Percentiles rank a stretch among this genome's conserved stretches.
Evolutionary conservation across 2,113 vertebrate species (phyloP).

Genomic region (Strix aluco): DNA sequence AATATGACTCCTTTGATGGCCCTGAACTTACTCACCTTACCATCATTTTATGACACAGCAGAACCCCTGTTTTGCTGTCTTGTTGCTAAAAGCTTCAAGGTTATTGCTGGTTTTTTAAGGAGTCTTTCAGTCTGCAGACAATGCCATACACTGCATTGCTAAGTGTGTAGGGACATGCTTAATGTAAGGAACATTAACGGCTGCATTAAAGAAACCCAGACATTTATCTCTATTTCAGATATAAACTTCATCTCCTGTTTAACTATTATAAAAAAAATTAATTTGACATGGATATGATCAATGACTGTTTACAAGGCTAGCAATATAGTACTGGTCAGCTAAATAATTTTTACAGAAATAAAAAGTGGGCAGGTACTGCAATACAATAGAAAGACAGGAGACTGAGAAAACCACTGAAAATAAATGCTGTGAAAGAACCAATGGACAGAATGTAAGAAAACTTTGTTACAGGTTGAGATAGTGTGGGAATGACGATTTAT

Average conservation of each 20-base stretch:
- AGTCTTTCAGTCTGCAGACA: slow-evolving; percentile 9
- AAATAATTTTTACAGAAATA: neutral
- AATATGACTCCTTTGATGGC: neutral
- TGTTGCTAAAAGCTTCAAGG: slow-evolving; percentile 12
- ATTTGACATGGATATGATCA: neutral
- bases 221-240: neutral
- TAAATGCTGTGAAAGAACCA: neutral
- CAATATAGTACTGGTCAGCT: neutral
- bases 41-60: neutral
- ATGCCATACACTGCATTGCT: neutral
- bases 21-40: neutral
- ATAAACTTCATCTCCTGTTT: neutral
- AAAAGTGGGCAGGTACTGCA: neutral
- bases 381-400: neutral
- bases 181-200: neutral
- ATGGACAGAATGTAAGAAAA: neutral
- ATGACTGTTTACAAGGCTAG: neutral
- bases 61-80: neutral
- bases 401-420: neutral
- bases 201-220: neutral
- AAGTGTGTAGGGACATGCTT: neutral
- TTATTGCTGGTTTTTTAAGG: slow-evolving; percentile 26
- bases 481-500: accelerated
- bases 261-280: neutral
- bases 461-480: neutral